Evolutionary conservation across 2,113 vertebrate species (phyloP).

Genomic region (Myotis davidii): DNA sequence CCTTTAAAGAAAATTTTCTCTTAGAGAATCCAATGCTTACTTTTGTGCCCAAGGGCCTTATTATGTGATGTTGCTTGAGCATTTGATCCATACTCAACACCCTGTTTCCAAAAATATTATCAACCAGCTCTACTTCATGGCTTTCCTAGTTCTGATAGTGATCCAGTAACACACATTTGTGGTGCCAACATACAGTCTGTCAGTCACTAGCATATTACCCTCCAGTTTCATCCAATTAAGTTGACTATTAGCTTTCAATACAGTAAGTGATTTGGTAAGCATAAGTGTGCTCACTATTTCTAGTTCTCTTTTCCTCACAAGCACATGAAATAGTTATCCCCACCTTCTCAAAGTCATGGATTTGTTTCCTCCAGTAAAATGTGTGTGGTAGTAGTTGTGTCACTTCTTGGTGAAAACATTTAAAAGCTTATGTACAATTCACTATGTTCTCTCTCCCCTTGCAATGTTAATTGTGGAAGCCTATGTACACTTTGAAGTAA

Average conservation of each 20-base stretch:
- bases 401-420: not conserved
- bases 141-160: not conserved
- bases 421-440: not conserved
- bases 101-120: not conserved
- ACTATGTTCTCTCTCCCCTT: not conserved
- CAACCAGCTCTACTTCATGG: not conserved
- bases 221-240: not conserved
- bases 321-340: not conserved
- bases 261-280: not conserved
- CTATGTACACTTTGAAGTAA: not conserved
- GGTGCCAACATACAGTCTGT: not conserved
- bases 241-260: not conserved
- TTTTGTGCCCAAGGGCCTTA: not conserved
- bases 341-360: not conserved
- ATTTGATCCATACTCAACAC: not conserved
- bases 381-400: not conserved
- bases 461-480: not conserved
- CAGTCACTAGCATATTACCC: not conserved
- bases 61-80: not conserved
- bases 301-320: not conserved
- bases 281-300: not conserved
- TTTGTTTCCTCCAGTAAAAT: not conserved
- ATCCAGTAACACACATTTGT: not conserved
- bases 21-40: not conserved
- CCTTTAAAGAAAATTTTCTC: not conserved